Conservation (phyloP, 2,797 vertebrate species). For the Hydrolagus colliei region DNA sequence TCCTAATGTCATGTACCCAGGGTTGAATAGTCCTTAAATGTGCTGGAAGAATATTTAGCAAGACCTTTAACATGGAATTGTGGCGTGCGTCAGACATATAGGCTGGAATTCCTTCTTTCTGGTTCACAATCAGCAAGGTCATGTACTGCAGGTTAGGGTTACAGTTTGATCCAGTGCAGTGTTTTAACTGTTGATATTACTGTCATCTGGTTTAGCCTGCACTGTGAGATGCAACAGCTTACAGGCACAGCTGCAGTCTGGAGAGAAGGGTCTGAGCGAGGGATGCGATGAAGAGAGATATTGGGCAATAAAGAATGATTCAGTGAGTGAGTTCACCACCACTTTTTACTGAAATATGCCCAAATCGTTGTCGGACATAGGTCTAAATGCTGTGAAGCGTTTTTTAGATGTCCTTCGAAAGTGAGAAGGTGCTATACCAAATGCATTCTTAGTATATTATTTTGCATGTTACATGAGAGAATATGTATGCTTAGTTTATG, state of each 20-base stretch:
- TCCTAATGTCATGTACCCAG: background rate
- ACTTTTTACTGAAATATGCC: background rate
- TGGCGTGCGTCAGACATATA: background rate
- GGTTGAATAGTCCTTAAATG: slow-evolving; percentile 5
- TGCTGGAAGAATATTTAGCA: background rate
- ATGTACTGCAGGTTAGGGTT: background rate
- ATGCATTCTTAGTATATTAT: too few relatives aligned
- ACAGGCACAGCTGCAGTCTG: background rate
- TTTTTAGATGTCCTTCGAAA: background rate
- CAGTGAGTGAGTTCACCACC: background rate
- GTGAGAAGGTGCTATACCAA: too few relatives aligned
- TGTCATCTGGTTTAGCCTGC: background rate
- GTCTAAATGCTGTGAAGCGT: background rate
- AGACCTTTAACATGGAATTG: slow-evolving; percentile 1
- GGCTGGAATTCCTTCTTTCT: background rate
- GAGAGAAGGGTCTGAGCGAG: background rate
- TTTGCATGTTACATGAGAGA: too few relatives aligned
- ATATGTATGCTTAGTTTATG: too few relatives aligned
- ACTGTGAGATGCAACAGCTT: background rate
- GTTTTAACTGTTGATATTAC: background rate
- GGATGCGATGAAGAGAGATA: background rate
- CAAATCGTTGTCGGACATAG: background rate
- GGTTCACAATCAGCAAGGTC: background rate
- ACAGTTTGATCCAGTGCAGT: background rate
- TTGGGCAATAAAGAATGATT: background rate